Percentiles rank a stretch among this genome's conserved stretches.
These are phyloP conservation scores for Drosophila acutilabella DNA, from an alignment of 2,888 invertebrate species.

Conservation along the genomic window DNA sequence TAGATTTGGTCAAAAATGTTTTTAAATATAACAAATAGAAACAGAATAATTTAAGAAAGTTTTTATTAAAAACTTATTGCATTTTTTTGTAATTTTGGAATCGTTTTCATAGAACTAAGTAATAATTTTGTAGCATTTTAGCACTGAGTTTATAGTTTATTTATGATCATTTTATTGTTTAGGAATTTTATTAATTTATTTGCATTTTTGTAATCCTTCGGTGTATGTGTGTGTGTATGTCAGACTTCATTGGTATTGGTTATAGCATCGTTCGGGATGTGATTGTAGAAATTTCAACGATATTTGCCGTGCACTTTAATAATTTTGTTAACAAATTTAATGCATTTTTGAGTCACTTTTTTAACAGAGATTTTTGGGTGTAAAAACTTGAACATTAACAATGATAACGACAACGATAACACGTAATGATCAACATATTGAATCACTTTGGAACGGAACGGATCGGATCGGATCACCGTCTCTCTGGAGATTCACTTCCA, in stretches of 20 bases:
- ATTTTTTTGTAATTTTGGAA: slow-evolving; percentile 31
- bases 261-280: slow-evolving; percentile 27
- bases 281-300: slow-evolving; percentile 17
- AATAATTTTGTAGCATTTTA: slow-evolving; percentile 19
- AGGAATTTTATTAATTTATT: not conserved
- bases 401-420: slow-evolving; percentile 36
- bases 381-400: slow-evolving; percentile 51
- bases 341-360: slow-evolving; percentile 24
- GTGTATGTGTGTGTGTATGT: slow-evolving; percentile 24
- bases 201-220: slow-evolving; percentile 48
- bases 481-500: slow-evolving; percentile 73
- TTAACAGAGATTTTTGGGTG: slow-evolving; percentile 9
- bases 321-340: slow-evolving; percentile 16
- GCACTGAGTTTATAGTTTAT: slow-evolving; percentile 10
- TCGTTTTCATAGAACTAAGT: slow-evolving; percentile 5
- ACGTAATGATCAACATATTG: slow-evolving; percentile 57
- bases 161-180: slow-evolving; percentile 18
- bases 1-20: slow-evolving; percentile 7
- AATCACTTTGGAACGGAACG: slow-evolving; percentile 16
- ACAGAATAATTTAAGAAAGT: slow-evolving; percentile 16
- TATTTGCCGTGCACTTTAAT: slow-evolving; percentile 33
- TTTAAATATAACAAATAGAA: slow-evolving; percentile 29
- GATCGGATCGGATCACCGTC: slow-evolving; percentile 51
- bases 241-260: slow-evolving; percentile 34
- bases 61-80: slow-evolving; percentile 45